Evolutionary conservation across 2,888 invertebrate genomes (phyloP).

Genomic region (Lissocephala sabroskyi): DNA sequence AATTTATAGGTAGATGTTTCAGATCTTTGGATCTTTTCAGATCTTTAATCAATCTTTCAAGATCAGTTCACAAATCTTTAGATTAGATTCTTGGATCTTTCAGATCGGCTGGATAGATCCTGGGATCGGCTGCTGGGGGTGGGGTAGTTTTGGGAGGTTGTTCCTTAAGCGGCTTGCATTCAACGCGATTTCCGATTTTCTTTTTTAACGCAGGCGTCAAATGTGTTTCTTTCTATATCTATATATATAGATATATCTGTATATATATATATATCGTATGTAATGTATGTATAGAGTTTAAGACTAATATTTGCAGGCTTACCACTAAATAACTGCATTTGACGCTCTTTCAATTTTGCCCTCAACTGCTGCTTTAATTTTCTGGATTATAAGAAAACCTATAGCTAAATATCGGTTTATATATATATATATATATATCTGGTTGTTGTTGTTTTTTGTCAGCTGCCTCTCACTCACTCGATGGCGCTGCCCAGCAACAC

Average conservation of each 20-base stretch:
- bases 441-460: constrained; percentile 1
- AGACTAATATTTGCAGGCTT: constrained; percentile 59
- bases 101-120: no score
- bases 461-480: constrained; percentile 23
- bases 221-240: constrained; percentile 13
- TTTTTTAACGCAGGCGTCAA: constrained; percentile 6
- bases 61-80: neutral
- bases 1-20: no score
- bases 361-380: constrained; percentile 12
- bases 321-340: constrained; percentile 65
- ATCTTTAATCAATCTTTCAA: neutral
- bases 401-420: no score
- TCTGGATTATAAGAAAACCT: constrained; percentile 1
- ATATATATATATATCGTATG: constrained; percentile 11
- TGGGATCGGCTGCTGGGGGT: no score
- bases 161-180: no score
- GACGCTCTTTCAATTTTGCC: constrained; percentile 10
- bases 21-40: no score
- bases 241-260: constrained; percentile 11
- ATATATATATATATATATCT: no score
- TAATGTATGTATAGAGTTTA: constrained; percentile 24
- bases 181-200: no score
- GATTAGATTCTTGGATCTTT: no score
- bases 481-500: constrained; percentile 33
- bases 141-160: no score